phyloP scores from a whole-genome alignment of 2,113 vertebrate genomes.

The Istiophorus platypterus region DNA sequence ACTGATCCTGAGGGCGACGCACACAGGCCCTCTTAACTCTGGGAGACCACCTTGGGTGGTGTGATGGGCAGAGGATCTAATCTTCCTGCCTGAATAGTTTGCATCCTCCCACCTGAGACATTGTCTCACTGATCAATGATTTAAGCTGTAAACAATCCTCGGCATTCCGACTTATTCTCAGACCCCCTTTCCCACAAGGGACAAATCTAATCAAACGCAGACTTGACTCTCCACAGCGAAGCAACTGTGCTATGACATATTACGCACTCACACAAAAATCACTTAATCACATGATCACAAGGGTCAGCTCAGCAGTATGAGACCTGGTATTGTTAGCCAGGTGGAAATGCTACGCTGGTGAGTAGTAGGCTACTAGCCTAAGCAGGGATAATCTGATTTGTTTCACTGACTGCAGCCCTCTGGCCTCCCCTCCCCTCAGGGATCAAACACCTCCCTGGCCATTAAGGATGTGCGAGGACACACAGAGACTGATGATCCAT shows the following conservation, averaged over 20 bases:
- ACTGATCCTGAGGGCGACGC: constrained; percentile 64
- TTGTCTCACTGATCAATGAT: constrained; percentile 61
- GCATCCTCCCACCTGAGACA: constrained; percentile 65
- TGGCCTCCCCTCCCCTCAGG: constrained; percentile 40
- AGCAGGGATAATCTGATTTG: constrained; percentile 73
- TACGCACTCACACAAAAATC: constrained; percentile 32
- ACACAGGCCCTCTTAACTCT: constrained; percentile 28
- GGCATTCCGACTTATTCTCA: constrained; percentile 12
- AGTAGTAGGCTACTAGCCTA: constrained; percentile 48
- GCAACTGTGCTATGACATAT: constrained; percentile 28
- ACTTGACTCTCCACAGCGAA: constrained; percentile 26
- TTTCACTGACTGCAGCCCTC: constrained; percentile 61
- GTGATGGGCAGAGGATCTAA: constrained; percentile 60
- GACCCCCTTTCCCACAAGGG: background rate
- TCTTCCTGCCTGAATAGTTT: constrained; percentile 59
- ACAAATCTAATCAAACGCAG: constrained; percentile 48
- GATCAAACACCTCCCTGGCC: constrained; percentile 66
- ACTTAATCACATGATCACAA: constrained; percentile 63
- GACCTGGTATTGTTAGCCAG: constrained; percentile 58
- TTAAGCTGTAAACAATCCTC: constrained; percentile 45
- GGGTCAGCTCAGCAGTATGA: constrained; percentile 57
- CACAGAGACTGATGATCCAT: constrained; percentile 63
- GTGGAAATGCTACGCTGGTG: constrained; percentile 53
- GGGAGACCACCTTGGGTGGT: constrained; percentile 61
- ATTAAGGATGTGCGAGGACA: constrained; percentile 58